A percentile compares a stretch with the other conserved stretches of the same genome.
Conservation (phyloP, 2,888 invertebrate species). For the Pseudococcus jackbeardsleyi region DNA sequence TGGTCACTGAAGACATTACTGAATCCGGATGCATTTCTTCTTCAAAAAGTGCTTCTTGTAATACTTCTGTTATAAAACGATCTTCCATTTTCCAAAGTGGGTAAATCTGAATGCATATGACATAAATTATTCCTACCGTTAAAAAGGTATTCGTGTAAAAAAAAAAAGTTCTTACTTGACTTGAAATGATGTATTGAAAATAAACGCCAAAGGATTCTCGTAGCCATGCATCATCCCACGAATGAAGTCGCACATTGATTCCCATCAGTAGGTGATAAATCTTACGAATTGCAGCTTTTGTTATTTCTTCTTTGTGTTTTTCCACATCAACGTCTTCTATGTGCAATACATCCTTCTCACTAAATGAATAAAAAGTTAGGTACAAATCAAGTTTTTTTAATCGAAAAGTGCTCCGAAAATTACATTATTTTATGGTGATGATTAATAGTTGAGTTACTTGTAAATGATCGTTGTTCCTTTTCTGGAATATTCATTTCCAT, state of each 20-base stretch:
- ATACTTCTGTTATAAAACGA: slow-evolving; percentile 70
- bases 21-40: slow-evolving; percentile 75
- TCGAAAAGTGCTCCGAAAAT: too few relatives aligned
- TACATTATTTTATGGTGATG: too few relatives aligned
- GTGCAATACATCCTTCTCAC: too few relatives aligned
- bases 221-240: slow-evolving; percentile 66
- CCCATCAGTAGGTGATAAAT: slow-evolving; percentile 98
- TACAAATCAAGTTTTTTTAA: too few relatives aligned
- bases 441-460: slow-evolving; percentile 70
- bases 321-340: too few relatives aligned
- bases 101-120: slow-evolving; percentile 64
- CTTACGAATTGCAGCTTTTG: slow-evolving; percentile 90
- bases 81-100: slow-evolving; percentile 66
- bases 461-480: slow-evolving; percentile 81
- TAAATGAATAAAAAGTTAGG: too few relatives aligned
- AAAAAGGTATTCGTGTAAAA: background rate
- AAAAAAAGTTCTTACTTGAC: too few relatives aligned
- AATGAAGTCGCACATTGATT: slow-evolving; percentile 82
- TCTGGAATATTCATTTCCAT: slow-evolving; percentile 82
- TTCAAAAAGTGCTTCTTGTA: slow-evolving; percentile 71
- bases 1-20: slow-evolving; percentile 75
- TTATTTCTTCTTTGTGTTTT: slow-evolving; percentile 72
- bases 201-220: slow-evolving; percentile 64
- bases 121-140: background rate
- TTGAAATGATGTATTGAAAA: too few relatives aligned